Evolutionary conservation across 2,888 invertebrate genomes (phyloP).

Genomic region (Podotricha telesiphe): DNA sequence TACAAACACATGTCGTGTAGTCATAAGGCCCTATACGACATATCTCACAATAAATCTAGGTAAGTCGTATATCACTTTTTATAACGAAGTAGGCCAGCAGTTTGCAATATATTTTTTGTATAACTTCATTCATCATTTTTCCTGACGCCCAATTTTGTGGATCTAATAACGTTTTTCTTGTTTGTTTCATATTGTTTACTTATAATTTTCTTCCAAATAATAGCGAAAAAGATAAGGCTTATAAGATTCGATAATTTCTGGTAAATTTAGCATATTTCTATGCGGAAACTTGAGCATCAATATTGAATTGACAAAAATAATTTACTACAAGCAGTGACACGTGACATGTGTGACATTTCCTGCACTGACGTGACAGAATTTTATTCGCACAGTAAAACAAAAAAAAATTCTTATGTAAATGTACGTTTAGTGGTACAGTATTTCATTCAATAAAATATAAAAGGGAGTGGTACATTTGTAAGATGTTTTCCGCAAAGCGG

Average conservation of each 20-base stretch:
- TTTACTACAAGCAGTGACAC: conserved; percentile 34
- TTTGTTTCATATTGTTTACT: conserved; percentile 48
- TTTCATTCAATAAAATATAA: not conserved
- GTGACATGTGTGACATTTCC: conserved; percentile 30
- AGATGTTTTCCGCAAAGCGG: not conserved
- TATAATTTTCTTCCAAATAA: conserved; percentile 36
- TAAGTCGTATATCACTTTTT: conserved; percentile 38
- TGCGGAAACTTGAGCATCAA: conserved; percentile 6
- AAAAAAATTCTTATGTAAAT: conserved; percentile 3
- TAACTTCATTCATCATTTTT: conserved; percentile 71
- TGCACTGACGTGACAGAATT: conserved; percentile 17
- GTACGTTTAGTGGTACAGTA: not conserved
- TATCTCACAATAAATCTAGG: conserved; percentile 56
- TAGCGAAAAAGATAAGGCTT: not conserved
- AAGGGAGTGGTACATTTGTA: not conserved
- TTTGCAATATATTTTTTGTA: conserved; percentile 58
- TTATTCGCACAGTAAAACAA: conserved; percentile 8
- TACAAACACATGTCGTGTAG: not conserved
- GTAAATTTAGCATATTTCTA: conserved; percentile 7
- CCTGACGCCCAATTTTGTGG: conserved; percentile 70
- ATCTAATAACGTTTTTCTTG: conserved; percentile 59
- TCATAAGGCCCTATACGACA: conserved; percentile 6
- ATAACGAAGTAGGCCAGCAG: conserved; percentile 41
- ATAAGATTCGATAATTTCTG: conserved; percentile 3
- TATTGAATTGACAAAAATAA: conserved; percentile 33